phyloP scores from a whole-genome alignment of 2,888 invertebrate genomes.

The Hyalella azteca region DNA sequence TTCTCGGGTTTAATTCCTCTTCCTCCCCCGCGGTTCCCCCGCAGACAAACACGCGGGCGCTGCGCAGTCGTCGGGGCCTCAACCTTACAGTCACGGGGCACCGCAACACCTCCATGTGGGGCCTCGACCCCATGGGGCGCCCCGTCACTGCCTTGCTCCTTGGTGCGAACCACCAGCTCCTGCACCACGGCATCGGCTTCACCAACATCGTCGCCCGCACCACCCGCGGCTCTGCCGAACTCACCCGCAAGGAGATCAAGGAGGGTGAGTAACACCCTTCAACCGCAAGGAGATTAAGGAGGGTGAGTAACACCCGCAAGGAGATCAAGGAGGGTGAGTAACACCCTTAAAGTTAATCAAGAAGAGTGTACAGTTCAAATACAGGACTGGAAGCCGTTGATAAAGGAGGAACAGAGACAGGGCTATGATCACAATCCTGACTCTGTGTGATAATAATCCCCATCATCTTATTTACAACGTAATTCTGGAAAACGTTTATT shows the following conservation, averaged over 20 bases:
- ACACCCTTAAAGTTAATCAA: no score
- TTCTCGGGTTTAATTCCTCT: no score
- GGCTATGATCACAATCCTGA: no score
- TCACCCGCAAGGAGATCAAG: slow-evolving; percentile 91
- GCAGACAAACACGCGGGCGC: slow-evolving; percentile 3
- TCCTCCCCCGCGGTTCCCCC: no score
- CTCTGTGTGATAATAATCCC: no score
- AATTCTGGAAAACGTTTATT: no score
- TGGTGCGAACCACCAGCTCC: slow-evolving; percentile 75
- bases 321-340: slow-evolving; percentile 85
- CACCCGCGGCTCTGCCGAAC: slow-evolving; percentile 94
- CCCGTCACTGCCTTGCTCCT: background rate
- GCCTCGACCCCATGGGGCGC: background rate
- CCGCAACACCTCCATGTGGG: slow-evolving; percentile 42
- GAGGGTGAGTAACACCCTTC: slow-evolving; percentile 70
- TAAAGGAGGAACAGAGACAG: no score
- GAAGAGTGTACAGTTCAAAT: no score
- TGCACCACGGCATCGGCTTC: slow-evolving; percentile 95
- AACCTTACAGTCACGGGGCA: slow-evolving; percentile 38
- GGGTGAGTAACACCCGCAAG: slow-evolving; percentile 84
- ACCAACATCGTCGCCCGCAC: slow-evolving; percentile 97
- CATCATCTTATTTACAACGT: no score
- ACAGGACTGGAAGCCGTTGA: no score
- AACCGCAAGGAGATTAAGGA: no score
- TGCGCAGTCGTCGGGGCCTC: background rate